Base-by-base conservation (phyloP, 2,888 invertebrate species). In the Saturnia pavonia region DNA sequence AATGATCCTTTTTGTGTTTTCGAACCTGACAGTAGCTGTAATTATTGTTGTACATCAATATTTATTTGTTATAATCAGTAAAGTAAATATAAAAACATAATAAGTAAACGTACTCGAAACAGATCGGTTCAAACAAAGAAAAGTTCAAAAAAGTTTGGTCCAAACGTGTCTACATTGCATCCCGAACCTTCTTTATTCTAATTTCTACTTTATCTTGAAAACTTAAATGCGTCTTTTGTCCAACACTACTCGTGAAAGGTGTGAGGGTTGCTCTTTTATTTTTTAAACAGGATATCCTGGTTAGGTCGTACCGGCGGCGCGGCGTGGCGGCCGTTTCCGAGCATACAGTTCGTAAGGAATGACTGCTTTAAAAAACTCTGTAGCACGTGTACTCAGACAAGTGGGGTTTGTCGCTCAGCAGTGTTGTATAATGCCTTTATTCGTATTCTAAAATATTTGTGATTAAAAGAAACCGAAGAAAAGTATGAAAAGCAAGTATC, bases 211-310 rank as follows among this genome's bases (percentile, higher is more conserved):
- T 80, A 76, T 54, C n/a, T 4, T 1, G 60, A 42, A 40, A 2
- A 1, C 11, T 7, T 63, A 77, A 77, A 68, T 40, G 6, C 27
- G 70, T 66, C 69, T 65, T 69, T 73, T 34, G 19, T 25, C 68
- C 70, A 71, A 71, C 75, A 70, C 71, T 74, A 74, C 75, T 70
- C 69, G 74, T 76, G 74, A 83, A 85, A 88, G 88, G 90, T 89
- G 90, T 85, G 85, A 79, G 78, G 90, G 89, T 88, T 84, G 88
- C 81, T 87, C 88, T 90, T 91, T 91, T 91, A 88, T 91, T 91
- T 88, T 90, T 88, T 82, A 88, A 89, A 92, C 92, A 91, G 91
- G 91, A 92, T 91, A 91, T 92, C 91, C 91, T 91, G 90, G 80
- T 22, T n/a, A 54, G 54, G 54, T 22, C 54, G 22, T 54, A 54